Conservation (phyloP, 2,797 vertebrate species). For the Leptatherina wallacei region DNA sequence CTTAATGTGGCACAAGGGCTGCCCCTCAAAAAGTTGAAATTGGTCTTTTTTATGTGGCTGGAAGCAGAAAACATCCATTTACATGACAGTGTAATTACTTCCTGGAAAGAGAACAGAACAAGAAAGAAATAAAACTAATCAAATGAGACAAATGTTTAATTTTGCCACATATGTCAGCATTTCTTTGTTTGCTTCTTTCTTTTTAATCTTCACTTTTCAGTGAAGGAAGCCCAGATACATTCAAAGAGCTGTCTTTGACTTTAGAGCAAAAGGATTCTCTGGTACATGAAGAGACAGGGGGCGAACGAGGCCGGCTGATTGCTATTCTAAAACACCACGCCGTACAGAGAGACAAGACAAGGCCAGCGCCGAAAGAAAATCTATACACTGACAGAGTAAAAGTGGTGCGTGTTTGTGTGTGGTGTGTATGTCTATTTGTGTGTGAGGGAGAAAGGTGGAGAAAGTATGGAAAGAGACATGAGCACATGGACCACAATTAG, state of each 20-base stretch:
- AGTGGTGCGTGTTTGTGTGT: slow-evolving; percentile 18
- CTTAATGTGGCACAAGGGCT: slow-evolving; percentile 24
- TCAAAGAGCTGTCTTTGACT: slow-evolving; percentile 33
- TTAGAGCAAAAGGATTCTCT: slow-evolving; percentile 39
- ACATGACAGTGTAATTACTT: slow-evolving; percentile 39
- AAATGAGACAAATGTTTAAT: slow-evolving; percentile 36
- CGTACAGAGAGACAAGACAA: slow-evolving; percentile 55
- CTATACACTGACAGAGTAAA: slow-evolving; percentile 58
- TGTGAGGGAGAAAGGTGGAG: not conserved
- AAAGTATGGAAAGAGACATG: slow-evolving; percentile 17
- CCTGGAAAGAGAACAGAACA: slow-evolving; percentile 1
- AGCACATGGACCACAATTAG: slow-evolving; percentile 51
- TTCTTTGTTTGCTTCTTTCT: not conserved
- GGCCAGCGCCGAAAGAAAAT: slow-evolving; percentile 50
- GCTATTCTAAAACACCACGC: slow-evolving; percentile 55
- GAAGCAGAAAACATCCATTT: slow-evolving; percentile 29
- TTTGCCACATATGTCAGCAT: not conserved
- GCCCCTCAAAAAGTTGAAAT: slow-evolving; percentile 30
- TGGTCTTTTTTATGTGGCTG: slow-evolving; percentile 26
- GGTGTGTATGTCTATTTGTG: slow-evolving; percentile 16
- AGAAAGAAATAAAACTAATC: not conserved
- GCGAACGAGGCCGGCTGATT: slow-evolving; percentile 64
- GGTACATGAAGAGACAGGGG: slow-evolving; percentile 39
- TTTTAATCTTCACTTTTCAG: slow-evolving; percentile 38
- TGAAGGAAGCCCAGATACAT: slow-evolving; percentile 25